Base-by-base conservation (phyloP, 2,113 vertebrate genomes). In the Xyrauchen texanus region DNA sequence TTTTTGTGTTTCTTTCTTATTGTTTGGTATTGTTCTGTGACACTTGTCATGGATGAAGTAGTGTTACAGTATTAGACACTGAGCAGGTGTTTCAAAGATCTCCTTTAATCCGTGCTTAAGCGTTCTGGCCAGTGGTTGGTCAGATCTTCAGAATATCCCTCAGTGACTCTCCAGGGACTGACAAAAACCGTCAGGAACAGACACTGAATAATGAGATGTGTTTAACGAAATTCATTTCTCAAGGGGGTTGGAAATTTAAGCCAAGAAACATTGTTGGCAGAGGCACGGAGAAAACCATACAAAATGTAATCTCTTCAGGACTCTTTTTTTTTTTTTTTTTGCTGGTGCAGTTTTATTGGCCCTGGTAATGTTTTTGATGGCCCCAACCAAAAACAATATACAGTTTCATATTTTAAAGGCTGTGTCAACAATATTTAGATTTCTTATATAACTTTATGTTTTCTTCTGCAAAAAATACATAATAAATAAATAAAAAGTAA, bases 61-160 rank as follows among this genome's bases (percentile, higher is more conserved):
- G 70, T 51, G 57, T 75, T 62, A 65, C 51, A 46, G 64, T 78
- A 81, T 75, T 52, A 69, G 21, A 73, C 64, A 6, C 46, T n/a
- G 47, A 77, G 72, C 68, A 73, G 78, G 49, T 81, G 74, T 81
- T 78, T 53, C 70, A 74, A 60, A 52, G 75, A 81, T 83, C 72
- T 80, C 47, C 8, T 57, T 12, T 72, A 77, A 77, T 49, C 78
- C 13, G 68, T 55, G 47, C 51, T 77, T 47, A 72, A 65, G 55
- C 46, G 47, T 73, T 68, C 62, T 58, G 44, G 16, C 63, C 68
- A 12, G 63, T 58, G 15, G 47, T 51, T 60, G 49, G 6, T 81
- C 44, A 70, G 13, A 34, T 34, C 21, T 34, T 34, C 16, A 34
- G 21, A 34, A 34, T 34, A 34, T 34, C 21, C 21, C 21, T 34